Conservation (phyloP, 2,888 invertebrate genomes). For the Biston betularia region DNA sequence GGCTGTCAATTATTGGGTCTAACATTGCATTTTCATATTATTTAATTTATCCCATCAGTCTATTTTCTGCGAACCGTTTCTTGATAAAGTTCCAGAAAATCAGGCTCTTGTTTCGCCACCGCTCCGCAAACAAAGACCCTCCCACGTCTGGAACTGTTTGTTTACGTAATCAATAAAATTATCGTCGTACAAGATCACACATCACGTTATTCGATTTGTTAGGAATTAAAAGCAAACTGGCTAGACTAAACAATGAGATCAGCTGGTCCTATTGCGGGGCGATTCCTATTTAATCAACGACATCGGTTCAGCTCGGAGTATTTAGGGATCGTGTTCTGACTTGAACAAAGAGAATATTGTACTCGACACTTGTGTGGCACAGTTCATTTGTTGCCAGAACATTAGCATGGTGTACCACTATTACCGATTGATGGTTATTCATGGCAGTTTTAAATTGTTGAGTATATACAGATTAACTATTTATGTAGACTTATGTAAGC, state of each 20-base stretch:
- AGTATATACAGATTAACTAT: background rate
- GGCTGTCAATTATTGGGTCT: too few relatives aligned
- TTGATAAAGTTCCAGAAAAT: constrained; percentile 2
- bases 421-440: background rate
- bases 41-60: too few relatives aligned
- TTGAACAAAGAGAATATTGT: constrained; percentile 43
- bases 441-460: background rate
- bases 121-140: constrained; percentile 28
- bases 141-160: constrained; percentile 32
- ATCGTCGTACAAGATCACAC: constrained; percentile 55
- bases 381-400: constrained; percentile 16
- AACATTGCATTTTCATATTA: background rate
- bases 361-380: constrained; percentile 33
- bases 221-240: constrained; percentile 68
- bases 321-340: constrained; percentile 46
- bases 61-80: constrained; percentile 1
- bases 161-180: constrained; percentile 51
- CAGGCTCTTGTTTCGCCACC: constrained; percentile 17
- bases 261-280: constrained; percentile 63
- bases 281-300: constrained; percentile 45
- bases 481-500: background rate
- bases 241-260: constrained; percentile 85
- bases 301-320: constrained; percentile 39
- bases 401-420: constrained; percentile 14
- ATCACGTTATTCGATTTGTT: constrained; percentile 60